Evolutionary conservation across 2,113 vertebrate species (phyloP), one percentile per base, ranked within the genome.

Genomic region (Ochotona curzoniae): DNA sequence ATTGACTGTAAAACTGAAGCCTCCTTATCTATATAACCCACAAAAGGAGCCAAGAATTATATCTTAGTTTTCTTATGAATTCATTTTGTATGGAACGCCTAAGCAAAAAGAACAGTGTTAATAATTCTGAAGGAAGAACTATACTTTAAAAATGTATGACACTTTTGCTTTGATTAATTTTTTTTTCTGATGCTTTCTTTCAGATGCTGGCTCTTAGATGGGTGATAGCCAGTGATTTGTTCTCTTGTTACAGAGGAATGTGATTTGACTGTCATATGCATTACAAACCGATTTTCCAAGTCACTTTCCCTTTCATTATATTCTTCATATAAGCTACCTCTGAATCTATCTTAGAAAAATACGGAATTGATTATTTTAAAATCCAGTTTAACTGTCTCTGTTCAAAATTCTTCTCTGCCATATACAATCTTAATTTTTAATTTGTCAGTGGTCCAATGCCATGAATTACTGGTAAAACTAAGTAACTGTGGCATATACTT

Each of bases 161-260:
- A 94, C 17, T 60, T 83, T 74, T 60, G 14, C 60, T 94, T 93
- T 94, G 83, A 97, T 94, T 96, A 89, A 80, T 9, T 69, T 90
- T 88, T 70, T 89, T 95, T 84, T 67, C 66, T 75, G 60, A 84
- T 89, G 26, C 51, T 88, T 94, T 96, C 82, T 90, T 66, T 82
- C 12, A 80, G 49, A 87, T 80, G 25, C 79, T 92, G 73, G 28
- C 28, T 95, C 28, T 89, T 30, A 94, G 47, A 35, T 23, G 86
- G 54, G 81, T 75, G 21, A 93, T 95, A 94, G 73, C 26, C 91
- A 91, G 81, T 57, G n/a, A 76, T 84, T 85, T 93, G 47, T 92
- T 32, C 21, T 76, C 80, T 86, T 89, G 7, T 76, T 90, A 89
- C 21, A 87, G 18, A 79, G n/a, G 20, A 73, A 80, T 87, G 81